Conservation (phyloP, 2,113 vertebrate species). For the Labeo rohita region DNA sequence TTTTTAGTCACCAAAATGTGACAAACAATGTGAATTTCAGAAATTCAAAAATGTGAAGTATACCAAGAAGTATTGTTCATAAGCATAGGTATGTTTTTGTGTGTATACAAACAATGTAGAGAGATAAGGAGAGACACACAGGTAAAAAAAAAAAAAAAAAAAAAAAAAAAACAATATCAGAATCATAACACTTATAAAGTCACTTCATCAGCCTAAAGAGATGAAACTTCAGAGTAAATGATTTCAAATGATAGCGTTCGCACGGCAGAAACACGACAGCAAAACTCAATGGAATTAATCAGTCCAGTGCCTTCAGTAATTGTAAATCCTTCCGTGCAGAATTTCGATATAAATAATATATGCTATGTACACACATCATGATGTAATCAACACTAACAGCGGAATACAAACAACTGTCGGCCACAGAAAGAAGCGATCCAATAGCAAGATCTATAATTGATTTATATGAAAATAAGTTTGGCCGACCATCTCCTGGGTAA, state of each 20-base stretch:
- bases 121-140: neutral
- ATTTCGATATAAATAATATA: constrained; percentile 61
- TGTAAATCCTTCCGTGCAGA: constrained; percentile 55
- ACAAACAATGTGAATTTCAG: too few species aligned
- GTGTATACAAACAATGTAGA: neutral
- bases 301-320: constrained; percentile 59
- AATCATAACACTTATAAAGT: constrained; percentile 42
- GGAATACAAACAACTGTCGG: constrained; percentile 57
- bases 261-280: constrained; percentile 7
- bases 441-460: constrained; percentile 57
- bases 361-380: constrained; percentile 58
- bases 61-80: neutral
- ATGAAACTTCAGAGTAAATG: constrained; percentile 52
- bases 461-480: constrained; percentile 58
- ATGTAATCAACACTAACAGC: constrained; percentile 53
- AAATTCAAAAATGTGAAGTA: too few species aligned
- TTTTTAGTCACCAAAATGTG: neutral
- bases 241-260: constrained; percentile 55
- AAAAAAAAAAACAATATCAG: neutral
- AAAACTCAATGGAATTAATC: constrained; percentile 63
- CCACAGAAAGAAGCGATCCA: constrained; percentile 41
- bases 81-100: neutral
- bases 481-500: constrained; percentile 50
- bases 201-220: constrained; percentile 44
- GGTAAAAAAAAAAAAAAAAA: constrained; percentile 21